Evolutionary conservation across 2,888 invertebrate species (phyloP).

Genomic region (Dione vanillae): DNA sequence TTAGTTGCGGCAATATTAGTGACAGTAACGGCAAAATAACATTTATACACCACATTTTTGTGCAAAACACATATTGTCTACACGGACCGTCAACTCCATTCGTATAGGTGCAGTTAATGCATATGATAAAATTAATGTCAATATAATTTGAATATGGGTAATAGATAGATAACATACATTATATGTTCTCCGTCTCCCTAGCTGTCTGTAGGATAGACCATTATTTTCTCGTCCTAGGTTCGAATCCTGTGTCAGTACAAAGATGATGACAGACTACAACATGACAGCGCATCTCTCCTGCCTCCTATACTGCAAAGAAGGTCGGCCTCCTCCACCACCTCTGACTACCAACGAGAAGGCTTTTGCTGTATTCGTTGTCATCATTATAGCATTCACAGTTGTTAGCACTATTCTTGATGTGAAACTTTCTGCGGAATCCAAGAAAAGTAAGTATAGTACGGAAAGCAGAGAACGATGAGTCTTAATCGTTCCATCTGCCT

Average conservation of each 20-base stretch:
- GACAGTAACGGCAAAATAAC: too few relatives aligned
- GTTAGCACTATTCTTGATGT: conserved; percentile 68
- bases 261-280: conserved; percentile 61
- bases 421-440: conserved; percentile 62
- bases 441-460: conserved; percentile 65
- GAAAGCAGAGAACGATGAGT: too few relatives aligned
- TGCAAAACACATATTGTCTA: too few relatives aligned
- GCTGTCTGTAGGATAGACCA: not conserved
- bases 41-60: too few relatives aligned
- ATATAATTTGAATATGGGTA: too few relatives aligned
- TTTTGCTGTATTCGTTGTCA: conserved; percentile 54
- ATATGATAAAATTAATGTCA: too few relatives aligned
- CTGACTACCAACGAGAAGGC: conserved; percentile 57
- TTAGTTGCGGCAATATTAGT: too few relatives aligned
- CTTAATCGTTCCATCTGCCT: too few relatives aligned
- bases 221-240: conserved; percentile 60
- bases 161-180: too few relatives aligned
- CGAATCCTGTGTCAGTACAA: conserved; percentile 68
- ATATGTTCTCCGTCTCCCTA: too few relatives aligned
- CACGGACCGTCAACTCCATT: too few relatives aligned
- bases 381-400: conserved; percentile 45
- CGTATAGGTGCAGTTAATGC: too few relatives aligned
- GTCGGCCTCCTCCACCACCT: conserved; percentile 46
- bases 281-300: conserved; percentile 64
- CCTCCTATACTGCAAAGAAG: conserved; percentile 67